Evolutionary conservation across 2,113 vertebrate species (phyloP).

Genomic region (Lophius piscatorius): DNA sequence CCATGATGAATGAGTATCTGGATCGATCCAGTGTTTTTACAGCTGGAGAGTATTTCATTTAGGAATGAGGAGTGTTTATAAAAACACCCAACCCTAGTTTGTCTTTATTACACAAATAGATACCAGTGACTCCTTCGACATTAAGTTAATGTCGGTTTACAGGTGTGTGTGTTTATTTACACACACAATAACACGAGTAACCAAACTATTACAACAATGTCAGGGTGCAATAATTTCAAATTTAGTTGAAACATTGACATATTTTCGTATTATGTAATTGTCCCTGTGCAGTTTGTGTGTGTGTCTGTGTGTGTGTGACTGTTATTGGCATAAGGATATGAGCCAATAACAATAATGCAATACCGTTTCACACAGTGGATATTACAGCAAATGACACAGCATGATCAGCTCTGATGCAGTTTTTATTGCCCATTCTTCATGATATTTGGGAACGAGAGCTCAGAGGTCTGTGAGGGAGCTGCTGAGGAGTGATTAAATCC

Average conservation of each 20-base stretch:
- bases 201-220: background rate
- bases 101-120: conserved; percentile 44
- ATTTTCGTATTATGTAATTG: background rate
- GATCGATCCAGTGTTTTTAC: conserved; percentile 56
- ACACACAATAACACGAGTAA: background rate
- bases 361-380: conserved; percentile 13
- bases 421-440: conserved; percentile 45
- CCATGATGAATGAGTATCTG: conserved; percentile 48
- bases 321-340: conserved; percentile 43
- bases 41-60: conserved; percentile 56
- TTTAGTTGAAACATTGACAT: background rate
- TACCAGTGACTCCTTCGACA: conserved; percentile 15
- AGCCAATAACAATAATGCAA: conserved; percentile 54
- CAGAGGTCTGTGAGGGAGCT: background rate
- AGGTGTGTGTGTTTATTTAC: background rate
- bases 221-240: background rate
- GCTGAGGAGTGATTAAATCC: conserved; percentile 28
- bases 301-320: conserved; percentile 8
- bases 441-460: conserved; percentile 10
- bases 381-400: conserved; percentile 40
- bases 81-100: conserved; percentile 52
- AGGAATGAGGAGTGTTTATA: conserved; percentile 57
- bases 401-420: conserved; percentile 32
- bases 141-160: conserved; percentile 3
- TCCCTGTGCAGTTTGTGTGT: background rate